phyloP scores from a whole-genome alignment of 2,113 vertebrate species.

The Pica pica region DNA sequence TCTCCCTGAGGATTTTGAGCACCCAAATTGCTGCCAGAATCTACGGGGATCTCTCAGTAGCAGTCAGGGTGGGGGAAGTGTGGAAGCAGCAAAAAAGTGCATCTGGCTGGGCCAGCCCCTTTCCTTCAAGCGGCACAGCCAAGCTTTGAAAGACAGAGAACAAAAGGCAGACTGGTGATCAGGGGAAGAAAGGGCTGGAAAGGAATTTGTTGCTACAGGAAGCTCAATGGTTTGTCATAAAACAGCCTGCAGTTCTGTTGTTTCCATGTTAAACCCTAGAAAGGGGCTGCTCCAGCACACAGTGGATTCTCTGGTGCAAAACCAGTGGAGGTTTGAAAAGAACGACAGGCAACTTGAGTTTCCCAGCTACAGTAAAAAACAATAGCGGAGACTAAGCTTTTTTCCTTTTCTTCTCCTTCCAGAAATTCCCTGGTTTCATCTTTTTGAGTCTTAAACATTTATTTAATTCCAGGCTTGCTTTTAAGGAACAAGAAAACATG shows the following conservation, averaged over 20 bases:
- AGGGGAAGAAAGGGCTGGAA: conserved; percentile 46
- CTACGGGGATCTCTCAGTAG: not conserved
- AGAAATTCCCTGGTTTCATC: conserved; percentile 47
- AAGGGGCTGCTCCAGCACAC: conserved; percentile 8
- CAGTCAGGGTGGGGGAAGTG: not conserved
- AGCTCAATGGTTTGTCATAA: conserved; percentile 44
- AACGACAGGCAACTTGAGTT: not conserved
- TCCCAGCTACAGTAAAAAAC: conserved; percentile 3
- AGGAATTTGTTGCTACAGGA: conserved; percentile 61
- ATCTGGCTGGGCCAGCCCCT: conserved; percentile 1
- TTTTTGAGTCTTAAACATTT: conserved; percentile 42
- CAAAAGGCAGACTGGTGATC: conserved; percentile 28
- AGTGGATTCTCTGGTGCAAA: conserved; percentile 1
- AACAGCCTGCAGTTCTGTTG: conserved; percentile 39
- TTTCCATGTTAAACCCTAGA: conserved; percentile 17
- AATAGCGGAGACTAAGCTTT: not conserved
- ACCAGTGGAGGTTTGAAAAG: not conserved
- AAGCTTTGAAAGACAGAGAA: conserved; percentile 53
- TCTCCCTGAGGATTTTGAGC: conserved; percentile 33
- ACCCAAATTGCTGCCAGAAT: conserved; percentile 34
- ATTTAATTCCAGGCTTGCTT: conserved; percentile 63
- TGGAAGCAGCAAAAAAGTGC: not conserved
- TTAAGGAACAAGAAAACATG: conserved; percentile 53
- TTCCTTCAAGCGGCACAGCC: conserved; percentile 43
- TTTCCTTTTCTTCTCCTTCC: conserved; percentile 17